A percentile compares a stretch with the other conserved stretches of the same genome.
Evolutionary conservation across 2,888 invertebrate genomes (phyloP).

Genomic region (Erebia aethiops): DNA sequence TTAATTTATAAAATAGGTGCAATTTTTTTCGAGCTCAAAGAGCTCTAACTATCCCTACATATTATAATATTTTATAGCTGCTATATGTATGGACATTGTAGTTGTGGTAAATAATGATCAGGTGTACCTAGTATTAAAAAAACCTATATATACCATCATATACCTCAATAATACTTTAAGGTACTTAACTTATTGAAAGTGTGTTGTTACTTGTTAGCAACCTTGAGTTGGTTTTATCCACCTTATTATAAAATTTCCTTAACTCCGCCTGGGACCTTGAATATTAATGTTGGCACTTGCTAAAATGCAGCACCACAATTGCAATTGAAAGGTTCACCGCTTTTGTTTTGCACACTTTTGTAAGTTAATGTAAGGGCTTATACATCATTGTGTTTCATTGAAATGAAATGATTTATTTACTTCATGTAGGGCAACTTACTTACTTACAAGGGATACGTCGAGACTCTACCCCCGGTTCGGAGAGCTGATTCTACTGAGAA

Average conservation of each 20-base stretch:
- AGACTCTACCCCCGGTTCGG: no score
- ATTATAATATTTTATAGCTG: no score
- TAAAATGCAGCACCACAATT: slow-evolving; percentile 7
- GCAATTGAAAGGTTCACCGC: slow-evolving; percentile 1
- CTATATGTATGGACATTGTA: neutral
- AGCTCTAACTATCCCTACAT: no score
- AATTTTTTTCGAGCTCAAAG: no score
- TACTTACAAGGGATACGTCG: no score
- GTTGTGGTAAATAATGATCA: neutral
- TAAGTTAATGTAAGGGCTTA: neutral
- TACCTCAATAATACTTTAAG: neutral
- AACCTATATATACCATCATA: no score
- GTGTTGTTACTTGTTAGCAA: neutral
- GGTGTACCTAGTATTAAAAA: no score
- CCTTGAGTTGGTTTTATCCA: slow-evolving; percentile 7
- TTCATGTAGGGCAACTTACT: no score
- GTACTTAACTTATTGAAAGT: slow-evolving; percentile 9
- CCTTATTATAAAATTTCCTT: slow-evolving; percentile 16
- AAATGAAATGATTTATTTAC: no score
- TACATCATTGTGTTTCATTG: no score
- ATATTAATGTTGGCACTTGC: slow-evolving; percentile 20
- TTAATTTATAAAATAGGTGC: no score
- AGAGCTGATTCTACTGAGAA: no score
- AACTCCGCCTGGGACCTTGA: slow-evolving; percentile 16
- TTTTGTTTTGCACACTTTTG: slow-evolving; percentile 18